Base-by-base conservation (phyloP, 2,797 vertebrate species). In the Otolemur crassicaudatus region DNA sequence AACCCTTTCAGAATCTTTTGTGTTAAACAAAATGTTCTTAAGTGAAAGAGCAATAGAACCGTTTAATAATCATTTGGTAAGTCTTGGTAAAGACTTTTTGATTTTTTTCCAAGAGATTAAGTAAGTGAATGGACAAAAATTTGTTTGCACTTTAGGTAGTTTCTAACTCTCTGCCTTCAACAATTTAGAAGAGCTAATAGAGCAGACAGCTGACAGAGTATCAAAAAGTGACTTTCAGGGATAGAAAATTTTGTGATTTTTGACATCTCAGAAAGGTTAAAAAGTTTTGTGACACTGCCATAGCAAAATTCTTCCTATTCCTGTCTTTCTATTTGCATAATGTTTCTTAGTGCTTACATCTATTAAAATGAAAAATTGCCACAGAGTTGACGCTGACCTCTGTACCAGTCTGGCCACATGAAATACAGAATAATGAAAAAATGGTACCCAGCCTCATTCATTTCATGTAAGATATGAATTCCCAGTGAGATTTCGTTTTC, bases 301-400 rank as follows among this genome's bases (percentile, higher is more conserved):
- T 49, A 31, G 46, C 29, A 87, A 56, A 91, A 65, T 4, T 80
- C 25, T 46, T 81, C 37, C 4, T 60, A 16, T 89, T 83, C 34
- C 56, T 29, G 22, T 29, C 17, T 49, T 14, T 56, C 46, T 49
- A 67, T 82, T 87, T 87, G 23, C 37, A 8, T 31, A 67, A 91
- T 2, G 4, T 14, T 87, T 91, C 61, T 80, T 61, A 46, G 82
- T 81, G 29, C 3, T 92, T 75, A 13, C 6, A 75, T 31, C 12
- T 72, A n/a, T 91, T 79, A 49, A 86, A 80, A 70, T 79, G 72
- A 69, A 94, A 94, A 72, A 70, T 23, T 79, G 22, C 27, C 53
- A 23, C 16, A 72, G 22, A 56, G 72, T 43, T 72, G 27, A 90
- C 43, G 22, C 56, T 72, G 40, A 83, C 19, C 46, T 3, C 25